Conservation (phyloP, 2,113 vertebrate genomes). For the Turdus rufiventris region DNA sequence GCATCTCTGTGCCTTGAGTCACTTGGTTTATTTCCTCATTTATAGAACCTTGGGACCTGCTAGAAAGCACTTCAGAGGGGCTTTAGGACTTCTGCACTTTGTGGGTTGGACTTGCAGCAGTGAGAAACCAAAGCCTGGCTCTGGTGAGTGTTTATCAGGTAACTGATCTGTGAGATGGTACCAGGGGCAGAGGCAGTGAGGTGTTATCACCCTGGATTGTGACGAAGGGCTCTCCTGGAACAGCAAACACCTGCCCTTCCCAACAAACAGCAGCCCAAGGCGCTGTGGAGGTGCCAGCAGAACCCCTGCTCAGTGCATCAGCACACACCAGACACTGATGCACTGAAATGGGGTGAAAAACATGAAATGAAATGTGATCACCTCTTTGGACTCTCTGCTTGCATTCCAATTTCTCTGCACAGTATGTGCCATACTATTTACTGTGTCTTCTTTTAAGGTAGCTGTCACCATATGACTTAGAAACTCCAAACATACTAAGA, state of each 20-base stretch:
- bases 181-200: neutral
- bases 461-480: neutral
- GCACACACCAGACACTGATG: neutral
- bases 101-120: neutral
- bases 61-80: neutral
- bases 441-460: neutral
- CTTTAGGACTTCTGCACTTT: conserved; percentile 7
- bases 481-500: conserved; percentile 40
- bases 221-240: neutral
- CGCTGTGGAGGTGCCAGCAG: neutral
- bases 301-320: neutral
- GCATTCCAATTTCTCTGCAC: neutral
- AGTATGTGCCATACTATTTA: neutral
- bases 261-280: neutral
- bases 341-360: neutral
- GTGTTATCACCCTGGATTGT: neutral
- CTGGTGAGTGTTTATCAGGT: neutral
- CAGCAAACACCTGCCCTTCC: neutral
- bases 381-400: neutral
- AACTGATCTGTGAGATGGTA: conserved; percentile 2
- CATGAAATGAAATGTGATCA: neutral
- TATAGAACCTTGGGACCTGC: neutral
- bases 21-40: conserved; percentile 18
- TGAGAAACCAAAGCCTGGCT: neutral
- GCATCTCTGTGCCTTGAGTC: neutral